Evolutionary conservation across 2,888 invertebrate genomes (phyloP).

Genomic region (Thereva nobilitata): DNA sequence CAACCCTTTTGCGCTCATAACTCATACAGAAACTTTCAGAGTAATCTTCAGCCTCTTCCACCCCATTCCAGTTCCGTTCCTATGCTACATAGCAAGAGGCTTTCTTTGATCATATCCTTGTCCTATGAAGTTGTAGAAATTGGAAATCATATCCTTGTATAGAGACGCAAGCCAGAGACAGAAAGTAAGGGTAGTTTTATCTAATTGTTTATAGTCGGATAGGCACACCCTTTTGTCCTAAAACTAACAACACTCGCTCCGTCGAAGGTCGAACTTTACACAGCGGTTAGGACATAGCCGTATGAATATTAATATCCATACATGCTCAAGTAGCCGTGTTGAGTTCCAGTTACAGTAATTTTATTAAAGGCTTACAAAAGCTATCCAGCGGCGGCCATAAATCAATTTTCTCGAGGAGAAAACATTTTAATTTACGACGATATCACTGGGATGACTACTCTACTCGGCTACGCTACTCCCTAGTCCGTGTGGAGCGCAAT

Average conservation of each 20-base stretch:
- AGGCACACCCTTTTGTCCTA: constrained; percentile 1
- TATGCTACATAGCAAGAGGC: background rate
- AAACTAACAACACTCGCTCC: no score
- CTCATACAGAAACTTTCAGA: constrained; percentile 6
- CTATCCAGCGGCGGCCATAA: constrained; percentile 24
- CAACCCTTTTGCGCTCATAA: constrained; percentile 31
- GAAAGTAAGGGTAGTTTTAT: constrained; percentile 27
- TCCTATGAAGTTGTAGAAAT: constrained; percentile 3
- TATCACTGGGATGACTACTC: constrained; percentile 6
- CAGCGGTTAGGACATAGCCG: no score
- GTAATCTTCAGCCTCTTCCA: background rate
- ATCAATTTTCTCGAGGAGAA: constrained; percentile 35
- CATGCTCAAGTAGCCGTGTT: constrained; percentile 1
- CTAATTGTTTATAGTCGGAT: constrained; percentile 36
- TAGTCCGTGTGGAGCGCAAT: background rate
- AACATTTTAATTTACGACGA: constrained; percentile 36
- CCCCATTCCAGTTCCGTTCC: no score
- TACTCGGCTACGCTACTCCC: background rate
- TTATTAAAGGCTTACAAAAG: constrained; percentile 27
- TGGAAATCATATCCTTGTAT: background rate
- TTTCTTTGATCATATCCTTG: constrained; percentile 18
- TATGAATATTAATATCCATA: constrained; percentile 16
- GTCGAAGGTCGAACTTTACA: no score
- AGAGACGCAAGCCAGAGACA: background rate
- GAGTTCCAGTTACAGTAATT: constrained; percentile 27